phyloP scores from a whole-genome alignment of 2,113 vertebrate species.

The Psophia crepitans region DNA sequence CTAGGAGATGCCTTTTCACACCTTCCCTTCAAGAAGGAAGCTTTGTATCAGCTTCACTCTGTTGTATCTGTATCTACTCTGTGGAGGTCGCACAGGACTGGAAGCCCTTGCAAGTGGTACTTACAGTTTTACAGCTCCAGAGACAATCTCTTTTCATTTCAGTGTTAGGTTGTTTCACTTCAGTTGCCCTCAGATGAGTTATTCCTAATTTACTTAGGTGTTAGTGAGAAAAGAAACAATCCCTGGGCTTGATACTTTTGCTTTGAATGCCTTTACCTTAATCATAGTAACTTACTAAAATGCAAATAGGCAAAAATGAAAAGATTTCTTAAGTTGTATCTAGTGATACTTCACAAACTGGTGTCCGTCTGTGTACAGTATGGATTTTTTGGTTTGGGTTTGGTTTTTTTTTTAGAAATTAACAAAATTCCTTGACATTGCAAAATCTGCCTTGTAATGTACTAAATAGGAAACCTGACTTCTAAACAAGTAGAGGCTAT shows the following conservation, averaged over 20 bases:
- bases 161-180: not conserved
- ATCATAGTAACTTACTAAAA: not conserved
- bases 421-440: not conserved
- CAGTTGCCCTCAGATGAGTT: not conserved
- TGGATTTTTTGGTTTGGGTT: not conserved
- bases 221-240: not conserved
- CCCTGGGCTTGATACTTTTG: not conserved
- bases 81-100: not conserved
- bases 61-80: rapidly evolving
- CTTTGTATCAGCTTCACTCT: not conserved
- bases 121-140: not conserved
- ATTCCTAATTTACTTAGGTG: not conserved
- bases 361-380: no score
- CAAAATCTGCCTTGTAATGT: not conserved
- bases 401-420: not conserved
- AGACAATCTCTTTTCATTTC: not conserved
- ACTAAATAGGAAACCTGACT: not conserved
- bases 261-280: not conserved
- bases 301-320: not conserved
- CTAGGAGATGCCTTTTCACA: not conserved
- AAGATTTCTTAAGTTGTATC: not conserved
- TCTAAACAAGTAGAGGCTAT: not conserved
- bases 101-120: not conserved
- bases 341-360: not conserved
- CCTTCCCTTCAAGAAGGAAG: not conserved